phyloP scores from a whole-genome alignment of 1,140 invertebrate species.

The Brachionus asplanchnoidis region DNA sequence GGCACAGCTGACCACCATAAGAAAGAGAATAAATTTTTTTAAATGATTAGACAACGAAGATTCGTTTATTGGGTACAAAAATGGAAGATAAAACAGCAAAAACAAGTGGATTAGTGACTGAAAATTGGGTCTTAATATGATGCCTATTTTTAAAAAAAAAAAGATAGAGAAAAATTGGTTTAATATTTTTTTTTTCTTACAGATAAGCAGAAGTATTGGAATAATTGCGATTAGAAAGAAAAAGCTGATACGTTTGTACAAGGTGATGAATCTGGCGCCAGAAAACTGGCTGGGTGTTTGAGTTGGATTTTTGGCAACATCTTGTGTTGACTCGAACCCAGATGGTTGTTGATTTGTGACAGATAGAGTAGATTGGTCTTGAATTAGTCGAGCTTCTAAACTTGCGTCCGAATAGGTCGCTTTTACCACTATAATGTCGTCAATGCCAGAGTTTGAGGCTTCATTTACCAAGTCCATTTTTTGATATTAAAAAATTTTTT shows the following conservation, averaged over 20 bases:
- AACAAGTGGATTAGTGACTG: constrained; percentile 4
- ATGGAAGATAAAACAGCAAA: constrained; percentile 32
- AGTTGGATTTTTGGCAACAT: not conserved
- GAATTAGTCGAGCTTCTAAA: not conserved
- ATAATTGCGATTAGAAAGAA: not conserved
- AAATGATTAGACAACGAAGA: not conserved
- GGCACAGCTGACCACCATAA: not conserved
- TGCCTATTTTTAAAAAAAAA: not conserved
- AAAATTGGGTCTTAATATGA: not conserved
- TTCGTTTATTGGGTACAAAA: constrained; percentile 38
- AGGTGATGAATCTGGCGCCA: not conserved
- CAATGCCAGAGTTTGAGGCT: not conserved
- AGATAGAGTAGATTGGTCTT: not conserved
- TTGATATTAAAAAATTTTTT: not conserved
- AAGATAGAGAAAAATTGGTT: not conserved
- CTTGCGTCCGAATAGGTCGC: not conserved
- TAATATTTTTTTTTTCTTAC: not conserved
- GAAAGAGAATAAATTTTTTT: not conserved
- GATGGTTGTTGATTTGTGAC: not conserved
- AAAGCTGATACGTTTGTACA: constrained; percentile 2
- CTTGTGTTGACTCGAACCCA: not conserved
- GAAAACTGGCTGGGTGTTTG: not conserved
- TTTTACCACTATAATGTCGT: not conserved
- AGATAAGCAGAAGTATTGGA: not conserved
- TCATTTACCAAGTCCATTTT: not conserved